Evolutionary conservation across 2,888 invertebrate genomes (phyloP).

Genomic region (Steinernema scapterisci): DNA sequence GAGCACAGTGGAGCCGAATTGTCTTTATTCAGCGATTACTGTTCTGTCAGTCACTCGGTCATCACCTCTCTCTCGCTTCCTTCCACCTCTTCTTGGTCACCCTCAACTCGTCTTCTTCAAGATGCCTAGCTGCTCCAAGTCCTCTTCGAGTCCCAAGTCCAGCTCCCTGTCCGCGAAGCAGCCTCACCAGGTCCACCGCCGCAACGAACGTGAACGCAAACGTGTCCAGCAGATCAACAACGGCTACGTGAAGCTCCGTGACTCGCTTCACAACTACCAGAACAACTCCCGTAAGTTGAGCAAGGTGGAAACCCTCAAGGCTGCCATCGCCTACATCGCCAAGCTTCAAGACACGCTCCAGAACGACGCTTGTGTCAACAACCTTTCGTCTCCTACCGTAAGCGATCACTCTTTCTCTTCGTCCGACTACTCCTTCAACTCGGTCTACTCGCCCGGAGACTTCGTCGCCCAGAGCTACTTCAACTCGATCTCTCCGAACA

Average conservation of each 20-base stretch:
- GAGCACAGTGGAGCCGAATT: background rate
- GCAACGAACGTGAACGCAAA: slow-evolving; percentile 49
- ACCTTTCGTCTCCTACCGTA: background rate
- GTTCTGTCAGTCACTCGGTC: slow-evolving; percentile 14
- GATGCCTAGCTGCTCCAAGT: slow-evolving; percentile 28
- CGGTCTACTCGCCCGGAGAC: background rate
- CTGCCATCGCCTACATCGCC: slow-evolving; percentile 48
- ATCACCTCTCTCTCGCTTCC: background rate
- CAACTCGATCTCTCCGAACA: background rate
- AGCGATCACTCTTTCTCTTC: slow-evolving; percentile 26
- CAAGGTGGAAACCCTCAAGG: slow-evolving; percentile 49
- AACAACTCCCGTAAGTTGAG: slow-evolving; percentile 40
- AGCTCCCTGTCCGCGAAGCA: background rate
- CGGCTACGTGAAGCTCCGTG: slow-evolving; percentile 45
- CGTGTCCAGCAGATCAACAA: slow-evolving; percentile 46
- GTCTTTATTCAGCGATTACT: slow-evolving; percentile 26
- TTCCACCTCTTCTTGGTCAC: background rate
- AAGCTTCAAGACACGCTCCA: slow-evolving; percentile 16
- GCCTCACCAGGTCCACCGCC: slow-evolving; percentile 48
- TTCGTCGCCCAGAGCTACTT: background rate
- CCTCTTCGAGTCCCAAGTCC: slow-evolving; percentile 7
- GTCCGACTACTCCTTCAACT: slow-evolving; percentile 10
- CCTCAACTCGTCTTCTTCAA: background rate
- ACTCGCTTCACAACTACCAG: slow-evolving; percentile 27
- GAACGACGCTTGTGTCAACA: background rate